Base-by-base conservation (phyloP, 1,140 invertebrate species). In the Drosophila nigromelanica region DNA sequence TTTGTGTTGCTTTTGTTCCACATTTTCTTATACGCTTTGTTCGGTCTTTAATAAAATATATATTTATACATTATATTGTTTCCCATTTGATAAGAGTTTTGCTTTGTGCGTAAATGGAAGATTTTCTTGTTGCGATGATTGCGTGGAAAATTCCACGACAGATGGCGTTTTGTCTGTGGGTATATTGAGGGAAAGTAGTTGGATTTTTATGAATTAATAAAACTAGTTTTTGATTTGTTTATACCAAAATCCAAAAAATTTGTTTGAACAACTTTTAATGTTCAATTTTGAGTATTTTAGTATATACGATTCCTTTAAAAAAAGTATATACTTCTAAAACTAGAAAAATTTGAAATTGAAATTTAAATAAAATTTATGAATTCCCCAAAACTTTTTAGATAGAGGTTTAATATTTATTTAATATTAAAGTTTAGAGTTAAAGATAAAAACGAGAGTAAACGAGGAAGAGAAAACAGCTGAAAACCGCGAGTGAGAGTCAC, bases 131-230 rank as follows among this genome's bases (percentile, higher is more conserved):
- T 52, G 64, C 43, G 40, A 61, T 55, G 30, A 14, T 54, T 80
- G 67, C 43, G 64, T 83, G 80, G 80, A 85, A 85, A 85, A 68
- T 85, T 85, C 80, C 80, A 85, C 45, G 37, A 30, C 39, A 27
- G 24, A 47, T 24, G 12, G n/a, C 58, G 27, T 43, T 14, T 21
- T 37, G 1, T n/a, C 4, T 35, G 18, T 18, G 12, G 12, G 15
- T 60, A 11, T 24, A 10, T 14, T 15, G 27, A 12, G 12, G 12
- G 54, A 30, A 15, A 58, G n/a, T 58, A 30, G 24, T 15, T 2
- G n/a, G 39, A 11, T 14, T 56, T 27, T 40, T 18, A 8, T 39
- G 35, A 8, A 15, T 12, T 11, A 5, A 7, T 40, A 40, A 55
- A 40, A 24, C 52, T 39, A 40, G 18, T 40, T 39, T 52, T 24